phyloP scores from a whole-genome alignment of 2,113 vertebrate genomes.

The Ptilorrhoa leucosticta region DNA sequence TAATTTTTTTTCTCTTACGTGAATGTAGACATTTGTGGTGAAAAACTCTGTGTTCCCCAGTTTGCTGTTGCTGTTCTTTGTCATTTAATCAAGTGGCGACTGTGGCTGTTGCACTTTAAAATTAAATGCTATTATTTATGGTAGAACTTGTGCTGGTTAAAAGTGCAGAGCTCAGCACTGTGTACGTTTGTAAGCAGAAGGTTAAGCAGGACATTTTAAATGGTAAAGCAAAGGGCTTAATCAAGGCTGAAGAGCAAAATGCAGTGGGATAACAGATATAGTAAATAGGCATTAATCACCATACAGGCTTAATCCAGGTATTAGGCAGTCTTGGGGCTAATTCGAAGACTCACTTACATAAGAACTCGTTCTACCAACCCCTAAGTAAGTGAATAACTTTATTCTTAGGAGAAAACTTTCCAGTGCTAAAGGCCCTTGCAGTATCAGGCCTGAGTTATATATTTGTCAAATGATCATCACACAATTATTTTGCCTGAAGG shows the following conservation, averaged over 20 bases:
- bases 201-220: conserved; percentile 65
- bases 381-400: conserved; percentile 18
- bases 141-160: conserved; percentile 38
- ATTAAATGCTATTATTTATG: conserved; percentile 61
- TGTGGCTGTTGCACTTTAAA: conserved; percentile 54
- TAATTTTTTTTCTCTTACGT: background rate
- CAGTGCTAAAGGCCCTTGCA: background rate
- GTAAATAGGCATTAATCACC: conserved; percentile 57
- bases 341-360: conserved; percentile 25
- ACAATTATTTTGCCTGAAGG: background rate
- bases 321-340: conserved; percentile 42
- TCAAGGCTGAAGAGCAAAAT: conserved; percentile 55
- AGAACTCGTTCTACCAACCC: background rate
- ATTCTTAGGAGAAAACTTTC: background rate
- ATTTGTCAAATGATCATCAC: background rate
- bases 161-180: conserved; percentile 60
- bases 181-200: conserved; percentile 36
- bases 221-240: conserved; percentile 64
- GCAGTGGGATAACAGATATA: conserved; percentile 38
- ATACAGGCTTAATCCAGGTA: conserved; percentile 37
- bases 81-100: conserved; percentile 62
- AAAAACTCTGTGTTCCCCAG: background rate
- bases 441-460: background rate
- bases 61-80: conserved; percentile 14
- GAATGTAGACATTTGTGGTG: background rate